Percentiles rank a stretch among this genome's conserved stretches.
These are phyloP conservation scores for Camponotus floridanus DNA, from an alignment of 1,140 invertebrate species.

Conservation along the genomic window DNA sequence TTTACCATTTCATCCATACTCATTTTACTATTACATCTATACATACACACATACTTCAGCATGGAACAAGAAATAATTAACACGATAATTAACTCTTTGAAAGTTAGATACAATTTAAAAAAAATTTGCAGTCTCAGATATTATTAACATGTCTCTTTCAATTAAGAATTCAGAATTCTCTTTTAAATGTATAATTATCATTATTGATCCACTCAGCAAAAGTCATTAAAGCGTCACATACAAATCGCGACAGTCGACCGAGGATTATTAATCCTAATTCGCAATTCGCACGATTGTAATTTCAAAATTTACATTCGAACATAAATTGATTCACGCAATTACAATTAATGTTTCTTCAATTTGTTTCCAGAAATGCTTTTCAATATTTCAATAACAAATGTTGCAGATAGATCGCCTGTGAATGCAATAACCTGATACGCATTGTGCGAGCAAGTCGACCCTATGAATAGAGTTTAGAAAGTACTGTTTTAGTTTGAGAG, in stretches of 20 bases:
- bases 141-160: not conserved
- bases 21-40: too few relatives aligned
- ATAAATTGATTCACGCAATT: not conserved
- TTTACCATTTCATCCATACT: not conserved
- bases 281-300: not conserved
- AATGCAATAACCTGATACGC: constrained; percentile 3
- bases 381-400: not conserved
- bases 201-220: not conserved
- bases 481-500: constrained; percentile 42
- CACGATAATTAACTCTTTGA: not conserved
- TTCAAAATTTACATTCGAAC: not conserved
- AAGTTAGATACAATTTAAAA: not conserved
- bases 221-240: not conserved
- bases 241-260: not conserved
- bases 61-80: not conserved
- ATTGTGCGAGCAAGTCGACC: constrained; percentile 11
- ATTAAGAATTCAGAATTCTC: not conserved
- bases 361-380: not conserved
- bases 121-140: not conserved
- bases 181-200: not conserved
- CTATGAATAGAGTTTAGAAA: constrained; percentile 35
- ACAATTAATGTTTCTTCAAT: not conserved
- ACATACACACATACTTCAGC: too few relatives aligned
- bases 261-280: not conserved
- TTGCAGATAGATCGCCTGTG: not conserved